phyloP scores from a whole-genome alignment of 2,888 invertebrate genomes.

The Julus scandinavius region DNA sequence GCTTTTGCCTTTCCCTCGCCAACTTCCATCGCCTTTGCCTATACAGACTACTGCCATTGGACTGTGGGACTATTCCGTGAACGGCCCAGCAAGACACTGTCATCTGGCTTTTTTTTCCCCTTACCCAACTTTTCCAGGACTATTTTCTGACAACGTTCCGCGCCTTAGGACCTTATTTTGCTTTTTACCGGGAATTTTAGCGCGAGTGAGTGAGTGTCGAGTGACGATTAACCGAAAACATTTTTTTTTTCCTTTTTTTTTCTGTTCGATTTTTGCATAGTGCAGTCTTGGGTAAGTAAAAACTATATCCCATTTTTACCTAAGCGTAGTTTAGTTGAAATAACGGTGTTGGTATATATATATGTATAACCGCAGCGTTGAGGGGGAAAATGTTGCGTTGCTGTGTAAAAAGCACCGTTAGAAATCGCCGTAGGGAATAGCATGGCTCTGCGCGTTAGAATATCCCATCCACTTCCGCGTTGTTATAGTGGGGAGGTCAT shows the following conservation, averaged over 20 bases:
- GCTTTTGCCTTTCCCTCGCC: not conserved
- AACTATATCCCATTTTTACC: not conserved
- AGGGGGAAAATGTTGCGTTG: not conserved
- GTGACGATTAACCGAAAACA: not conserved
- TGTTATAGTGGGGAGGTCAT: conserved; percentile 50
- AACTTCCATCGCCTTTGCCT: not conserved
- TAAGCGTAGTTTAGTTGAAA: too few relatives aligned
- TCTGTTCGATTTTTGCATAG: not conserved
- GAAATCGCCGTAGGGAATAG: conserved; percentile 28
- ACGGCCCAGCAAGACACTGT: too few relatives aligned
- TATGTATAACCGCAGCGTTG: too few relatives aligned
- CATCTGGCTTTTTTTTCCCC: not conserved
- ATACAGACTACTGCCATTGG: not conserved
- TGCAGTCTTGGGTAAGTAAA: not conserved
- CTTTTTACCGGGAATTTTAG: not conserved
- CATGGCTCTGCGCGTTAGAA: conserved; percentile 37
- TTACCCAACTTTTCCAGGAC: not conserved
- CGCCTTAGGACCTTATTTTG: not conserved
- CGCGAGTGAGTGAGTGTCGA: not conserved
- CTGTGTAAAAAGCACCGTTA: conserved; percentile 3
- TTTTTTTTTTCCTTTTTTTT: not conserved
- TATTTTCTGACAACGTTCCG: not conserved
- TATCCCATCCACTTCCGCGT: conserved; percentile 50
- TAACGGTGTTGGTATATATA: too few relatives aligned
- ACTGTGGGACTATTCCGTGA: conserved; percentile 17